Conservation (phyloP, 2,113 vertebrate species). For the Vulpes ferrilata region DNA sequence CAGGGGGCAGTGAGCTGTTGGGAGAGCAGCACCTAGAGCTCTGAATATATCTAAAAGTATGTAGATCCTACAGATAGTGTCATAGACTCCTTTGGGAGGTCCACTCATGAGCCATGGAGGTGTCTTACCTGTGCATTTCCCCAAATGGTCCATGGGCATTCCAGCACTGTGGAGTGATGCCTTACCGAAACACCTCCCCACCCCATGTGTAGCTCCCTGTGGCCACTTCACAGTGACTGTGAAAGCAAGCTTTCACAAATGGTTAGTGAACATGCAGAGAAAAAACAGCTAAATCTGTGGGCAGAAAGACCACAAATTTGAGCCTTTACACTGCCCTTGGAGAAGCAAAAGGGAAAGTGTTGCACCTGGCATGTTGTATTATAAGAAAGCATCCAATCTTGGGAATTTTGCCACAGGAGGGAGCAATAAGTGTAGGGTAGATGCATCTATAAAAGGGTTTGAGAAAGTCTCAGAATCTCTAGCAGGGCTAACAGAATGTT, state of each 20-base stretch:
- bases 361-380: background rate
- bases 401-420: background rate
- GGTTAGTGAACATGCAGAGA: background rate
- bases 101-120: background rate
- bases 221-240: background rate
- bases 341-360: background rate
- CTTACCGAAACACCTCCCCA: background rate
- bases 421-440: background rate
- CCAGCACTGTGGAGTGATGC: no score
- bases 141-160: background rate
- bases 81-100: background rate
- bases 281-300: background rate
- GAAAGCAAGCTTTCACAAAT: background rate
- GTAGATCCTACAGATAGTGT: background rate
- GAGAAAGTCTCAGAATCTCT: background rate
- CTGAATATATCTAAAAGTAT: background rate
- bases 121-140: background rate
- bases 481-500: background rate
- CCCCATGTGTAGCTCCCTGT: background rate
- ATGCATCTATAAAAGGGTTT: background rate
- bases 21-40: background rate
- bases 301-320: background rate
- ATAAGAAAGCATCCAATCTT: background rate
- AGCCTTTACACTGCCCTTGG: background rate
- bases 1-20: background rate